Evolutionary conservation across 2,797 vertebrate genomes (phyloP).

Genomic region (Thaleichthys pacificus): DNA sequence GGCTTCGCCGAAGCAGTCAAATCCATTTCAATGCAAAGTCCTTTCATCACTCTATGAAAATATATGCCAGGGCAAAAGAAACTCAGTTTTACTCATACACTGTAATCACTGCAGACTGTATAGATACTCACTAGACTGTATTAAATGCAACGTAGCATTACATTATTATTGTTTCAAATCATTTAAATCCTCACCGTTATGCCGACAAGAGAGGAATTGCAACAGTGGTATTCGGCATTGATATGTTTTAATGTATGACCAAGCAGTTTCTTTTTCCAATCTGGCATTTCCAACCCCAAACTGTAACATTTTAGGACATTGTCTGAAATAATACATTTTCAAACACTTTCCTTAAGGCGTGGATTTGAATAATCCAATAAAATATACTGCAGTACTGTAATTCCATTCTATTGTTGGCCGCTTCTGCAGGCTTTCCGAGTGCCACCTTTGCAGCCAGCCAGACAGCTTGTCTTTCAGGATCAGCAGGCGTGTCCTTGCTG

Average conservation of each 20-base stretch:
- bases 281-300: neutral
- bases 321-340: constrained; percentile 32
- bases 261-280: neutral
- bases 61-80: neutral
- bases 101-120: too few species aligned
- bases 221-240: too few species aligned
- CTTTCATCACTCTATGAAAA: neutral
- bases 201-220: too few species aligned
- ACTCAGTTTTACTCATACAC: too few species aligned
- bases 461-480: constrained; percentile 59
- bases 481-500: constrained; percentile 59
- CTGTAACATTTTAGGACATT: neutral
- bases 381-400: constrained; percentile 50
- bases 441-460: constrained; percentile 65
- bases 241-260: too few species aligned
- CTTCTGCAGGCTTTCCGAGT: constrained; percentile 57
- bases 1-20: neutral
- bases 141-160: too few species aligned
- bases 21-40: neutral
- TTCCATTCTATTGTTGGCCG: constrained; percentile 58
- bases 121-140: too few species aligned
- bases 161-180: too few species aligned
- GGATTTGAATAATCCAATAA: constrained; percentile 56
- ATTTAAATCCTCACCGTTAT: neutral
- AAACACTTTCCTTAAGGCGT: constrained; percentile 61